These are phyloP conservation scores for Chloroceryle aenea DNA, from an alignment of 2,113 vertebrate genomes.

Conservation along the genomic window DNA sequence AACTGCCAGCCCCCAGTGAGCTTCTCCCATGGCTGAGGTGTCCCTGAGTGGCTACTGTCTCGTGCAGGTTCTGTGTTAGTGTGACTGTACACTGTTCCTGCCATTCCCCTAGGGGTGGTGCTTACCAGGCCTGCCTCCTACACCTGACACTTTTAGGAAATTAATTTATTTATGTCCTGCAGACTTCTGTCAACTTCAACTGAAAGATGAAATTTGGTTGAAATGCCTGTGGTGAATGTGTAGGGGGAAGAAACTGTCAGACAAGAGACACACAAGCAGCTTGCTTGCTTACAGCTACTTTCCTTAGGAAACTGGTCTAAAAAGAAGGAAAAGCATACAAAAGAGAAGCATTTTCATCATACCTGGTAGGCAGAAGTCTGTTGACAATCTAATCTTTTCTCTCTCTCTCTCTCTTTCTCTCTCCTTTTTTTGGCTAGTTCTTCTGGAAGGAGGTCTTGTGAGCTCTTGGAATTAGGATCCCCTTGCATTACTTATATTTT, in stretches of 20 bases:
- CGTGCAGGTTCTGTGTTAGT: background rate
- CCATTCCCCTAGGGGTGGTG: background rate
- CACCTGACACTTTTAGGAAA: background rate
- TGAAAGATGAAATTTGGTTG: background rate
- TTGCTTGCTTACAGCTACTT: background rate
- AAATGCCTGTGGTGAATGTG: background rate
- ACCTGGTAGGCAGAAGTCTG: background rate
- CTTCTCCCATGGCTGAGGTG: background rate
- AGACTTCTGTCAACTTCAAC: background rate
- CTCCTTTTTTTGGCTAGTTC: background rate
- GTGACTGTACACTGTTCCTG: fast-evolving
- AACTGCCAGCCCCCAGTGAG: background rate
- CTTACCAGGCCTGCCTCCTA: background rate
- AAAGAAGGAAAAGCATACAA: background rate
- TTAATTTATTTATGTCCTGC: background rate
- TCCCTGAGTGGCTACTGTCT: background rate
- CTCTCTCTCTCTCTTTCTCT: background rate
- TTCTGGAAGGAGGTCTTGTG: background rate
- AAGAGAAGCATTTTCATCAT: background rate
- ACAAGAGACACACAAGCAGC: background rate
- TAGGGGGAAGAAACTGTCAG: background rate
- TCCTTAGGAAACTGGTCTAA: background rate
- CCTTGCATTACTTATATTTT: background rate
- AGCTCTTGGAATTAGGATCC: background rate
- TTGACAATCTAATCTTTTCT: background rate